Conservation (phyloP, 2,797 vertebrate species). For the Pogonophryne albipinna region DNA sequence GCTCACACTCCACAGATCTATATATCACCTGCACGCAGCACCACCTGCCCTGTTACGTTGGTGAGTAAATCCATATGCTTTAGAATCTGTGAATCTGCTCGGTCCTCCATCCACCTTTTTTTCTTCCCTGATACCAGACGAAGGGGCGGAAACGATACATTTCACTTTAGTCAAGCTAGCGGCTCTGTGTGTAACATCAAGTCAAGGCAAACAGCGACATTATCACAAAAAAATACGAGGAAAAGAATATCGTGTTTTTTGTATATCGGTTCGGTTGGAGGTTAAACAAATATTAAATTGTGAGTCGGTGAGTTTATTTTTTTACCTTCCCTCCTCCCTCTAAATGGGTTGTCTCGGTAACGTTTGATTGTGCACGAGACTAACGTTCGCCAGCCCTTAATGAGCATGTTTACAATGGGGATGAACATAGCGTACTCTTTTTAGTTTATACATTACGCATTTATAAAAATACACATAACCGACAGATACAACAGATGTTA, state of each 20-base stretch:
- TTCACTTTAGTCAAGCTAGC: slow-evolving; percentile 46
- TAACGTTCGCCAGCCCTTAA: slow-evolving; percentile 20
- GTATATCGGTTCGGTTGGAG: slow-evolving; percentile 18
- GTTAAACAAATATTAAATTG: slow-evolving; percentile 22
- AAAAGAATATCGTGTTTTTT: not conserved
- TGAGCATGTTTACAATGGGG: slow-evolving; percentile 8
- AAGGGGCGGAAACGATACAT: slow-evolving; percentile 74
- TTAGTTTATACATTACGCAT: too few relatives aligned
- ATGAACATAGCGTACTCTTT: not conserved
- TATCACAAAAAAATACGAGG: not conserved
- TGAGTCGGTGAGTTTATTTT: slow-evolving; percentile 73
- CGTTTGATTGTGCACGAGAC: slow-evolving; percentile 48
- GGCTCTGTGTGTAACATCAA: slow-evolving; percentile 42
- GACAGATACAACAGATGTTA: not conserved
- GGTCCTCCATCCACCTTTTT: not conserved
- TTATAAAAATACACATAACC: not conserved
- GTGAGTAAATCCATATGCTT: slow-evolving; percentile 25
- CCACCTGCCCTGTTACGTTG: fast-evolving
- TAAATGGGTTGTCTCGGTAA: slow-evolving; percentile 48
- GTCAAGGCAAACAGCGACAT: slow-evolving; percentile 32
- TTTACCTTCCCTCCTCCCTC: slow-evolving; percentile 34
- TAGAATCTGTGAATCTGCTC: not conserved
- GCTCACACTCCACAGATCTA: slow-evolving; percentile 26
- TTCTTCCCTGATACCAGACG: slow-evolving; percentile 49
- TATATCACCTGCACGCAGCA: fast-evolving